Percentiles rank a stretch among this genome's conserved stretches.
These are phyloP conservation scores for Euproctis similis DNA, from an alignment of 2,888 invertebrate species.

Conservation along the genomic window DNA sequence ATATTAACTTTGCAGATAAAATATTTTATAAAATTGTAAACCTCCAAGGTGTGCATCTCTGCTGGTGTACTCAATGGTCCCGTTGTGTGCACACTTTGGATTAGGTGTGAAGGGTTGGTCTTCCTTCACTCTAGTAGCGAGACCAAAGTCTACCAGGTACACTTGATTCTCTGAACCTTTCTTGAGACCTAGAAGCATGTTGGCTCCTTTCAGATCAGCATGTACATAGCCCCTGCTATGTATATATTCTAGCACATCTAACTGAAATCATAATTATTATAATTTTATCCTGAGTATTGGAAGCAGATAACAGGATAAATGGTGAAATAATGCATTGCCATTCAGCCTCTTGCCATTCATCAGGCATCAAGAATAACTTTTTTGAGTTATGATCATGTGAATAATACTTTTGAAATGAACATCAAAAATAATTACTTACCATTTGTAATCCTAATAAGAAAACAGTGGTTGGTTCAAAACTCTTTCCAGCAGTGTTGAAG, in stretches of 20 bases:
- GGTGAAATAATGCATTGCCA: too few species aligned
- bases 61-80: constrained; percentile 97
- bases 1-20: too few species aligned
- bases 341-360: too few species aligned
- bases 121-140: constrained; percentile 85
- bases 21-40: too few species aligned
- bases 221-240: constrained; percentile 94
- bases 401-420: too few species aligned
- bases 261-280: too few species aligned
- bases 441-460: constrained; percentile 89
- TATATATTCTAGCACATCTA: constrained; percentile 94
- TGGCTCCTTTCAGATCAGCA: constrained; percentile 96
- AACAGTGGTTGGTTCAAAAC: constrained; percentile 83
- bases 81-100: constrained; percentile 95
- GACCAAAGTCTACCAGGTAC: constrained; percentile 95
- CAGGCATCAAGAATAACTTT: too few species aligned
- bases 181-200: constrained; percentile 86
- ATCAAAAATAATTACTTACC: constrained; percentile 59
- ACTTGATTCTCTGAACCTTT: constrained; percentile 81
- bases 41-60: constrained; percentile 96
- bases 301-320: too few species aligned
- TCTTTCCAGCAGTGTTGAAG: constrained; percentile 79
- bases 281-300: too few species aligned
- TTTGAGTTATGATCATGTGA: too few species aligned
- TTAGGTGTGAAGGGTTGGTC: constrained; percentile 88